These are phyloP conservation scores for Ceratoteleas bidentatus DNA, from an alignment of 1,140 invertebrate species.

Conservation along the genomic window DNA sequence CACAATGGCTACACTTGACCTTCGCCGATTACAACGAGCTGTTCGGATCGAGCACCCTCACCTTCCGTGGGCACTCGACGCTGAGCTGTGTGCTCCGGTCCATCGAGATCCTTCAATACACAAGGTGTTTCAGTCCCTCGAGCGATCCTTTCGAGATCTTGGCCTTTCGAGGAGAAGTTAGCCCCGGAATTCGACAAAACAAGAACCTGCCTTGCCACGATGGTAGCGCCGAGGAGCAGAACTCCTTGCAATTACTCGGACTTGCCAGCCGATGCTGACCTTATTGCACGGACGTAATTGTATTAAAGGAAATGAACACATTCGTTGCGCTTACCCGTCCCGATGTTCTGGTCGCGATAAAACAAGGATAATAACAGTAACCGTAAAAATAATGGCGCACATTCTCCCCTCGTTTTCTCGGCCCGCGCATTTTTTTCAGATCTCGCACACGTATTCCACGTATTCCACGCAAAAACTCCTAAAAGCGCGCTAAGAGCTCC, in stretches of 20 bases:
- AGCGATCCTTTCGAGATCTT: constrained; percentile 19
- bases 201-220: background rate
- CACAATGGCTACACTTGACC: constrained; percentile 42
- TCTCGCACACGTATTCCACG: constrained; percentile 14
- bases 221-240: background rate
- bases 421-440: constrained; percentile 20
- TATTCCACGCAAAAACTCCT: constrained; percentile 40
- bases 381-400: constrained; percentile 40
- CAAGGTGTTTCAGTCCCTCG: constrained; percentile 16
- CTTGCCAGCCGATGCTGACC: constrained; percentile 12
- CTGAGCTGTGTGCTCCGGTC: constrained; percentile 18
- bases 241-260: constrained; percentile 4
- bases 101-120: constrained; percentile 47
- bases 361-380: constrained; percentile 52
- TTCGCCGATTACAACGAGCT: constrained; percentile 40
- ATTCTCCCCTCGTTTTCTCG: constrained; percentile 23
- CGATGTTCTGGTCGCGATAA: constrained; percentile 27
- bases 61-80: constrained; percentile 6
- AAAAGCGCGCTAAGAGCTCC: constrained; percentile 37
- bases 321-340: constrained; percentile 9
- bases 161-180: background rate
- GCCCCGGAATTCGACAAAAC: background rate
- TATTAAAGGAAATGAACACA: constrained; percentile 45
- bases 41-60: constrained; percentile 34
- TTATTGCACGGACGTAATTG: constrained; percentile 29